Evolutionary conservation across 2,113 vertebrate genomes (phyloP), one percentile per base, ranked within the genome.

Genomic region (Columba livia): DNA sequence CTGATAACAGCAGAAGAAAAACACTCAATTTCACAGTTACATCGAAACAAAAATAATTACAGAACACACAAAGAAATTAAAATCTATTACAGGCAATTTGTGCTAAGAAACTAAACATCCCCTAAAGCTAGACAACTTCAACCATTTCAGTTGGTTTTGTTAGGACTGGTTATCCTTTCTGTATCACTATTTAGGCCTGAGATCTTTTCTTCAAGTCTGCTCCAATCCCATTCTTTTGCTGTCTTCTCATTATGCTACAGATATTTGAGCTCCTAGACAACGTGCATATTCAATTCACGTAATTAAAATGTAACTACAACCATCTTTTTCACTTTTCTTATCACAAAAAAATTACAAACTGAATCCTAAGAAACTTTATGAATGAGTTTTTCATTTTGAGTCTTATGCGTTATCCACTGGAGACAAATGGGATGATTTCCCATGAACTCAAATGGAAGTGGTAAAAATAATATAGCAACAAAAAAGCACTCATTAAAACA

Each of bases 1-100:
- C 96, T 84, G 89, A 61, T 95, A 96, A 66, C 70, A 86, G 87
- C 79, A 95, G 67, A 96, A 97, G 74, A 73, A 94, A 97, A 96
- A 89, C 67, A 89, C 88, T 97, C 92, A 95, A 96, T 97, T 97
- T 95, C 97, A 94, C 92, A 97, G 90, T 86, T 95, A 93, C 74
- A 92, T 64, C 0, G 2, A 94, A 96, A 97, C 82, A 96, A 96
- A 97, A 97, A 96, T 94, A 94, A 94, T 96, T 94, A 93, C 64
- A 47, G 83, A 93, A 91, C 0, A 9, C 78, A 92, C 14, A 36
- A 64, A 94, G 91, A 96, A 95, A 97, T 97, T 95, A 95, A 94
- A 97, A 95, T 91, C 65, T 90, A 88, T 97, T 96, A 90, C 58
- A 67, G 65, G 73, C 66, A 89, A 90, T 94, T 95, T 96, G 47